phyloP scores from a whole-genome alignment of 2,797 vertebrate genomes.

The Molossus alvarezi region DNA sequence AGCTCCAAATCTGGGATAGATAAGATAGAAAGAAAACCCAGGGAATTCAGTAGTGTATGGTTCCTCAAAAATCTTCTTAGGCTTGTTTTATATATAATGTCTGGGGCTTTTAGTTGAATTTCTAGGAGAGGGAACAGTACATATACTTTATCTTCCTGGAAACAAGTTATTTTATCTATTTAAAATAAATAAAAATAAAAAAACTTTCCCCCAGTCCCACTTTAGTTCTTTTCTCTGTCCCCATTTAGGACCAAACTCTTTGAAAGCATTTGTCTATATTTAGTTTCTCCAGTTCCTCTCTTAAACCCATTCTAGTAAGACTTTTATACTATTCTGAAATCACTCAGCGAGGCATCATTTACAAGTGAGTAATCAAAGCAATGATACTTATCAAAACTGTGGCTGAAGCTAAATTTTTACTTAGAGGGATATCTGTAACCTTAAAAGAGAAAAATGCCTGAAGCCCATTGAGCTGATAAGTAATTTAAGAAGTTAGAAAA shows the following conservation, averaged over 20 bases:
- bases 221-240: neutral
- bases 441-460: neutral
- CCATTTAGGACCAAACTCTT: slow-evolving; percentile 24
- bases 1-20: neutral
- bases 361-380: slow-evolving; percentile 28
- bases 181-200: no score
- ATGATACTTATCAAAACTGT: neutral
- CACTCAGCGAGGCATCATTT: neutral
- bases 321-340: neutral
- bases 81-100: slow-evolving; percentile 23
- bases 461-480: neutral
- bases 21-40: neutral
- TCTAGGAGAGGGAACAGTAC: neutral
- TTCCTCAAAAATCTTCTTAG: neutral
- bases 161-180: neutral
- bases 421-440: neutral
- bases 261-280: neutral
- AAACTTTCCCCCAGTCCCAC: neutral
- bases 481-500: slow-evolving; percentile 44
- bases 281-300: slow-evolving; percentile 11
- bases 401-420: neutral
- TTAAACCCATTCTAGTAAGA: neutral
- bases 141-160: neutral
- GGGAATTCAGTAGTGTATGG: neutral
- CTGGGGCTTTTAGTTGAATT: neutral